Evolutionary conservation across 1,140 invertebrate genomes (phyloP).

Genomic region (Eubasilissa regina): DNA sequence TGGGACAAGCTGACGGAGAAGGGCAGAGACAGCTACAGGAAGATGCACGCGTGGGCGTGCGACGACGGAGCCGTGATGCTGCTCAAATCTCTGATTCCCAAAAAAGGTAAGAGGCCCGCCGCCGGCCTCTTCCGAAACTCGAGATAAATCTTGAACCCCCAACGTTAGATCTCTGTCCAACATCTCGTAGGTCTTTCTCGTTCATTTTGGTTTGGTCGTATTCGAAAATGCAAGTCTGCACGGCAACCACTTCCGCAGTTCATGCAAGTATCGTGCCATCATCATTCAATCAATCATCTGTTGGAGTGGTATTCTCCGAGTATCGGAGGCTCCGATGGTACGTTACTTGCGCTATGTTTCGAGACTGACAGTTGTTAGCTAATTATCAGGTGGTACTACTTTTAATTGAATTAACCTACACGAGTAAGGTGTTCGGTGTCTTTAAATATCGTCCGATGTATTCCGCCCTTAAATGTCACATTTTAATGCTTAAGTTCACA

Average conservation of each 20-base stretch:
- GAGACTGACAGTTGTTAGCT: slow-evolving; percentile 33
- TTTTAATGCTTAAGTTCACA: background rate
- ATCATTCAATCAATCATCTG: background rate
- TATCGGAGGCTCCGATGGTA: slow-evolving; percentile 7
- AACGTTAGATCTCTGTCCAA: slow-evolving; percentile 17
- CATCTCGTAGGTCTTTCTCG: slow-evolving; percentile 8
- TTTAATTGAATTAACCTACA: background rate
- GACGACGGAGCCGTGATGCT: slow-evolving; percentile 97
- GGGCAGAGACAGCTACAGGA: slow-evolving; percentile 97
- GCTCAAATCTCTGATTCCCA: slow-evolving; percentile 97
- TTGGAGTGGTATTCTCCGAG: background rate
- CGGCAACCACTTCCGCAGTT: background rate
- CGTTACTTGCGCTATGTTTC: background rate
- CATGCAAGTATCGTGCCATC: slow-evolving; percentile 14
- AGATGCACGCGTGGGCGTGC: slow-evolving; percentile 99
- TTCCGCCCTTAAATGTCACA: background rate
- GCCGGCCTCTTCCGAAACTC: slow-evolving; percentile 59
- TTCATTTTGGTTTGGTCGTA: slow-evolving; percentile 22
- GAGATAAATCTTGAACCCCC: slow-evolving; percentile 56
- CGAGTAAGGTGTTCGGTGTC: background rate
- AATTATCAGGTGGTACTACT: slow-evolving; percentile 22
- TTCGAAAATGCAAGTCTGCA: slow-evolving; percentile 35
- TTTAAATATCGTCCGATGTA: background rate
- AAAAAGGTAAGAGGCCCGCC: slow-evolving; percentile 87
- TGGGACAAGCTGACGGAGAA: slow-evolving; percentile 99